Percentiles rank a stretch among this genome's conserved stretches.
These are phyloP conservation scores for Dromiciops gliroides DNA, from an alignment of 2,113 vertebrate species.

Conservation along the genomic window DNA sequence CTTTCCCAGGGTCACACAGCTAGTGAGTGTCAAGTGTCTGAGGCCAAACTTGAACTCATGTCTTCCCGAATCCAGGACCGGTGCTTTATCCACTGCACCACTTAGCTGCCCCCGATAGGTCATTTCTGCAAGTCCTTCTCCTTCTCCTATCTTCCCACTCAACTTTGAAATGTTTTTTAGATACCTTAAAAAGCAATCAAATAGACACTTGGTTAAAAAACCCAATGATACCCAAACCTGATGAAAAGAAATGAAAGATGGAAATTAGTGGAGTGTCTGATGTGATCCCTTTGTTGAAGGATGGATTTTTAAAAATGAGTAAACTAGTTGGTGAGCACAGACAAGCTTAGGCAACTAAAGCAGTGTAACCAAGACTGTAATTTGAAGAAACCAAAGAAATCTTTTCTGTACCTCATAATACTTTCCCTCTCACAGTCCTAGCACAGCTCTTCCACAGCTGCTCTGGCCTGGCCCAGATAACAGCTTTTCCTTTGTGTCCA, in stretches of 20 bases:
- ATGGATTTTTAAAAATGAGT: slow-evolving; percentile 4
- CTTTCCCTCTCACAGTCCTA: neutral
- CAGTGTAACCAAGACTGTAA: neutral
- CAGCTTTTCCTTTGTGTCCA: neutral
- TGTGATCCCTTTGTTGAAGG: neutral
- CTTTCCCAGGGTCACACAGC: too few relatives aligned
- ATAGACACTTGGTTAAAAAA: neutral
- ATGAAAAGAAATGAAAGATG: slow-evolving; percentile 13
- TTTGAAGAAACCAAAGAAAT: neutral
- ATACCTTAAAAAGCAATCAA: neutral
- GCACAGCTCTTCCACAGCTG: neutral
- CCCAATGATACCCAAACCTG: neutral
- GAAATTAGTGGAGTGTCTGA: neutral
- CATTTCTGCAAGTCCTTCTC: neutral
- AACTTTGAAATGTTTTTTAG: neutral
- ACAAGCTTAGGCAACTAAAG: slow-evolving; percentile 15
- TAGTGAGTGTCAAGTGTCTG: too few relatives aligned
- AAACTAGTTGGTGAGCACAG: slow-evolving; percentile 19
- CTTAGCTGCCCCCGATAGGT: too few relatives aligned
- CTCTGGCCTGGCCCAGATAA: neutral
- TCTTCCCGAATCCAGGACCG: too few relatives aligned
- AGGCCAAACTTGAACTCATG: too few relatives aligned
- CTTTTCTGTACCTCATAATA: neutral
- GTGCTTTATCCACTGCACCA: too few relatives aligned
- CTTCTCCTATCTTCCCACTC: neutral